Conservation (phyloP, 2,797 vertebrate genomes). For the Sciurus vulgaris region DNA sequence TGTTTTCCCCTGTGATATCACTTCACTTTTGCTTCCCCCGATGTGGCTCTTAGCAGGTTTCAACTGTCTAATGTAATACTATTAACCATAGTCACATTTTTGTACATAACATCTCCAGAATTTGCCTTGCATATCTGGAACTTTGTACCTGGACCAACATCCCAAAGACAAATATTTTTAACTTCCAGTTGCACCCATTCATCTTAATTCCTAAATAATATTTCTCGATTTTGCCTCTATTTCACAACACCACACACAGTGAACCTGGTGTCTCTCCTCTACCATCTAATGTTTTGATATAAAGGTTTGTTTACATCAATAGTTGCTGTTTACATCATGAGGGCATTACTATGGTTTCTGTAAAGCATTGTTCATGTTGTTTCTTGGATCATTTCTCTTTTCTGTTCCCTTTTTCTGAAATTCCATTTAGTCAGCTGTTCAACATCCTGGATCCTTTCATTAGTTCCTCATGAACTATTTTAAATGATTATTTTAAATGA, state of each 20-base stretch:
- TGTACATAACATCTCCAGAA: not conserved
- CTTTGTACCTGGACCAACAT: not conserved
- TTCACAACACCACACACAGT: not conserved
- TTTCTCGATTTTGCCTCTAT: not conserved
- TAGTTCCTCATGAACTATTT: not conserved
- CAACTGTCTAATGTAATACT: not conserved
- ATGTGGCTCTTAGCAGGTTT: not conserved
- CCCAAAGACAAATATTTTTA: not conserved
- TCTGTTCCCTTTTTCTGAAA: not conserved
- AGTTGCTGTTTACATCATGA: not conserved
- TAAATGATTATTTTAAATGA: not conserved
- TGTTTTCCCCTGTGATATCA: not conserved
- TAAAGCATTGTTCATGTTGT: not conserved
- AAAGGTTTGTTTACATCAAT: not conserved
- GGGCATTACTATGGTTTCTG: not conserved
- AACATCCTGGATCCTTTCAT: not conserved
- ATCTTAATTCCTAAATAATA: not conserved
- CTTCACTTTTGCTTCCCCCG: not conserved
- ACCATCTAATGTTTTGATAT: not conserved
- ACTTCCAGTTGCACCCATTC: not conserved
- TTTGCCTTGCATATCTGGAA: not conserved
- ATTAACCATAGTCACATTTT: too few species aligned
- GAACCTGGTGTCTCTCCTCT: not conserved
- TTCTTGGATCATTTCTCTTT: not conserved
- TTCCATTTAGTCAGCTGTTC: not conserved